Evolutionary conservation across 2,888 invertebrate genomes (phyloP).

Genomic region (Phragmatobia fuliginosa): DNA sequence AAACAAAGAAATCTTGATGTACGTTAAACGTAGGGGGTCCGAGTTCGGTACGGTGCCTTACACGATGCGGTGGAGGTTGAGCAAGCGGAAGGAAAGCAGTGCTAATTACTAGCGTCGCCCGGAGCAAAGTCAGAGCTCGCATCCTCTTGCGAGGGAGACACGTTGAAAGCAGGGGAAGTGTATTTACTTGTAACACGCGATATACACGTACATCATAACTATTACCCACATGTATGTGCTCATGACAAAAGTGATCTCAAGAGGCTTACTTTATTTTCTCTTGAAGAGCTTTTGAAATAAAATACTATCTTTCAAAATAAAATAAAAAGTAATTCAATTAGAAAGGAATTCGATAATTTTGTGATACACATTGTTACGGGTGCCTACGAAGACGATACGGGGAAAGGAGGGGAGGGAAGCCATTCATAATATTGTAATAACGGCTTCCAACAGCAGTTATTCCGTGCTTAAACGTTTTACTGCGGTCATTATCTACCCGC

Average conservation of each 20-base stretch:
- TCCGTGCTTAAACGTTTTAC: constrained; percentile 86
- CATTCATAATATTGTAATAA: constrained; percentile 87
- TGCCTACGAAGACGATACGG: constrained; percentile 47
- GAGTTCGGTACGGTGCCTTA: constrained; percentile 22
- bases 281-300: no score
- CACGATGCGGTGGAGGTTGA: constrained; percentile 34
- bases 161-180: constrained; percentile 60
- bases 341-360: constrained; percentile 10
- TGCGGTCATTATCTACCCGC: constrained; percentile 86
- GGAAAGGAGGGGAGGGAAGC: constrained; percentile 70
- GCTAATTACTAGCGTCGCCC: constrained; percentile 81
- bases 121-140: constrained; percentile 64
- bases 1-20: constrained; percentile 8
- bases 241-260: constrained; percentile 4
- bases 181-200: constrained; percentile 43
- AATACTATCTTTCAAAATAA: no score
- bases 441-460: constrained; percentile 84
- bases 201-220: constrained; percentile 16
- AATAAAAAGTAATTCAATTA: no score
- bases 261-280: neutral
- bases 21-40: constrained; percentile 49
- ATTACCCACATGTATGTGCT: neutral
- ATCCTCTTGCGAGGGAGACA: constrained; percentile 51
- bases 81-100: constrained; percentile 78
- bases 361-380: constrained; percentile 33